Evolutionary conservation across 64 coral and sea anemone species (phyloP).

Genomic region (Orbicella faveolata): DNA sequence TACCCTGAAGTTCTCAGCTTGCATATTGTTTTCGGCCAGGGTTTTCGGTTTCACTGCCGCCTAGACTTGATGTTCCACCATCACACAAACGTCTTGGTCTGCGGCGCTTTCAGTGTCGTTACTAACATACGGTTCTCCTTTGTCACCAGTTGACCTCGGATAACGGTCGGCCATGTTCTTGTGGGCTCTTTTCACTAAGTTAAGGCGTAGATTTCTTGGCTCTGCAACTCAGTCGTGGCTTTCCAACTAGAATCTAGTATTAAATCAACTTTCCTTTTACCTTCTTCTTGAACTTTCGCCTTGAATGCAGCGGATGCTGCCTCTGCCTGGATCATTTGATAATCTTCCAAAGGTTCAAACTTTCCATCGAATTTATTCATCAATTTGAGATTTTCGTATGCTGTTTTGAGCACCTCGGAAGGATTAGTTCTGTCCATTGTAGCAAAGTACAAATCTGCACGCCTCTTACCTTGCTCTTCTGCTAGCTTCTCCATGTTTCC

Average conservation of each 20-base stretch:
- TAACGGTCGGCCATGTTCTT: slow-evolving; percentile 69
- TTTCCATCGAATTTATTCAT: slow-evolving; percentile 68
- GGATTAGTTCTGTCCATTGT: slow-evolving; percentile 58
- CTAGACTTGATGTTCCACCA: background rate
- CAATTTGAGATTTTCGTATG: slow-evolving; percentile 69
- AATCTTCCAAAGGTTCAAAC: slow-evolving; percentile 71
- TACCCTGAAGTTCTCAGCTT: too few relatives aligned
- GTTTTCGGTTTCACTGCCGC: too few relatives aligned
- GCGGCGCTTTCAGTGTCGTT: background rate
- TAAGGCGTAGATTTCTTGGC: slow-evolving; percentile 39
- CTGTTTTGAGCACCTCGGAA: slow-evolving; percentile 52
- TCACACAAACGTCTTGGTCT: background rate
- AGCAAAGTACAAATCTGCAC: slow-evolving; percentile 77
- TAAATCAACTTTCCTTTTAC: slow-evolving; percentile 63
- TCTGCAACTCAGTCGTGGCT: slow-evolving; percentile 42
- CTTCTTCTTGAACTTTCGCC: slow-evolving; percentile 65
- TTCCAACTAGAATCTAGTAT: slow-evolving; percentile 40
- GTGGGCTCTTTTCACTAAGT: slow-evolving; percentile 33
- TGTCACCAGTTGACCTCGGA: slow-evolving; percentile 81
- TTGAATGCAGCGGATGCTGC: slow-evolving; percentile 82
- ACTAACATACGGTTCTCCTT: slow-evolving; percentile 68
- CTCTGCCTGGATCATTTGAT: slow-evolving; percentile 68
- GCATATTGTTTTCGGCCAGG: too few relatives aligned
- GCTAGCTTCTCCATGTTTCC: slow-evolving; percentile 77
- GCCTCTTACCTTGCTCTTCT: slow-evolving; percentile 72